phyloP scores from a whole-genome alignment of 2,113 vertebrate genomes.

The Brienomyrus longianalis region DNA sequence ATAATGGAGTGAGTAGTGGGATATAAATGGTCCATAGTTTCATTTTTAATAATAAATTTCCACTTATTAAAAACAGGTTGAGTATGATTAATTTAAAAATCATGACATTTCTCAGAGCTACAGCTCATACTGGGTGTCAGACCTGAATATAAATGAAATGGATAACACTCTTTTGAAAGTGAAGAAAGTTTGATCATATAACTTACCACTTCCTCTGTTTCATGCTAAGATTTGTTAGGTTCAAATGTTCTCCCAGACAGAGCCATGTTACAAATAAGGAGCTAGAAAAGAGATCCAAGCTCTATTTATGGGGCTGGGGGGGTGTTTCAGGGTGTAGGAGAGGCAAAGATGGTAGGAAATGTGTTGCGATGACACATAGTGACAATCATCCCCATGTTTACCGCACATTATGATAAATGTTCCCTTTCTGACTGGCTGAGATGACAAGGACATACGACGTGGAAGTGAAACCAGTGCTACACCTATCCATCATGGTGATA shows the following conservation, averaged over 20 bases:
- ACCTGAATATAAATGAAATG: neutral
- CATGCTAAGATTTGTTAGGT: neutral
- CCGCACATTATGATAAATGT: slow-evolving; percentile 32
- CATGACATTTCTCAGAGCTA: neutral
- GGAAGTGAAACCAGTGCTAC: neutral
- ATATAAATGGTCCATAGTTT: neutral
- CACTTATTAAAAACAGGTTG: slow-evolving; percentile 1
- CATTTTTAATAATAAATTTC: neutral
- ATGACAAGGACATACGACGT: slow-evolving; percentile 23
- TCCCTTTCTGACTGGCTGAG: slow-evolving; percentile 19
- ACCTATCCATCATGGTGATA: slow-evolving; percentile 11
- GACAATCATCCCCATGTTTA: slow-evolving; percentile 5
- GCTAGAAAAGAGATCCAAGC: neutral
- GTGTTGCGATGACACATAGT: neutral
- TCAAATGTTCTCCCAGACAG: neutral
- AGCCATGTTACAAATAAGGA: neutral
- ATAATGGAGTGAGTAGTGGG: neutral
- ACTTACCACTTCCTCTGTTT: slow-evolving; percentile 1
- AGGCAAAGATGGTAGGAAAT: neutral
- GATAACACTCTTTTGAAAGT: neutral
- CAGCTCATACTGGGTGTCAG: neutral
- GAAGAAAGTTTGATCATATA: neutral
- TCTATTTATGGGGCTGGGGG: neutral
- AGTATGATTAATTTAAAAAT: slow-evolving; percentile 1
- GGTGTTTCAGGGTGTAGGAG: neutral